phyloP scores from a whole-genome alignment of 2,888 invertebrate genomes.

The Cheilosia vernalis region DNA sequence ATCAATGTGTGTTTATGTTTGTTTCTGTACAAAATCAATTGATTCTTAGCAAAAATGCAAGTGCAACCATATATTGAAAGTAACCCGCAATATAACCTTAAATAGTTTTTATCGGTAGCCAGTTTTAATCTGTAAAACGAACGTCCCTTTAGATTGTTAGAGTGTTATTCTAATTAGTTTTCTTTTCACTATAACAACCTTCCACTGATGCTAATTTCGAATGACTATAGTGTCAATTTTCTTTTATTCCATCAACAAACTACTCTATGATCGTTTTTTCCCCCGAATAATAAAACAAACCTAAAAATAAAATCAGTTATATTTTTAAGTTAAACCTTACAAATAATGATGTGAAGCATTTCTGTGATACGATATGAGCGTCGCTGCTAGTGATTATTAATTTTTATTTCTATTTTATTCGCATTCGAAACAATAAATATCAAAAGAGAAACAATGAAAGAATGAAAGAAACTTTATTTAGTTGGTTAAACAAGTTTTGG shows the following conservation, averaged over 20 bases:
- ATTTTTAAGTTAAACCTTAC: conserved; percentile 42
- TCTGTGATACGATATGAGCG: conserved; percentile 84
- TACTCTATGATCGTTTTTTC: background rate
- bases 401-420: conserved; percentile 42
- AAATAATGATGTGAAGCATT: conserved; percentile 80
- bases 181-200: no score
- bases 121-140: no score
- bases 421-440: conserved; percentile 20
- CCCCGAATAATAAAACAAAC: background rate
- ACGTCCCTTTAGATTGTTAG: no score
- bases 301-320: conserved; percentile 25
- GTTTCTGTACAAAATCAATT: background rate
- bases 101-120: no score
- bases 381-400: conserved; percentile 72
- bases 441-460: conserved; percentile 14
- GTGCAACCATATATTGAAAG: no score
- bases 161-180: no score
- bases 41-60: background rate
- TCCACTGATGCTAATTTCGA: no score
- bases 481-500: conserved; percentile 9
- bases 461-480: conserved; percentile 20
- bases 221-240: background rate
- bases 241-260: background rate
- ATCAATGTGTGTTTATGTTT: conserved; percentile 15
- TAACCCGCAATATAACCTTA: no score